Conservation (phyloP, 2,797 vertebrate genomes). For the Oreortyx pictus region DNA sequence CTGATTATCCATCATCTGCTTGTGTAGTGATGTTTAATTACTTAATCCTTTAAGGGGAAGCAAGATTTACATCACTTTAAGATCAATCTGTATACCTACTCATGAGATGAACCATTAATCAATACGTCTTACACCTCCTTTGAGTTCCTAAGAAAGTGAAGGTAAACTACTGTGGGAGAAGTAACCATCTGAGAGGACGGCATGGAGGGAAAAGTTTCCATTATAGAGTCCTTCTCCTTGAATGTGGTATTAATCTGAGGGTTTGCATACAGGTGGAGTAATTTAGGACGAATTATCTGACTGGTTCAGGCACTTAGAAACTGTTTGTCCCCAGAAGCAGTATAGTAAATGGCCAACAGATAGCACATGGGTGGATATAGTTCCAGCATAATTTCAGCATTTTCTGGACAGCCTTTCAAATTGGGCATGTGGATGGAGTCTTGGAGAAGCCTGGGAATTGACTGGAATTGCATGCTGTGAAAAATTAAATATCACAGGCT, state of each 20-base stretch:
- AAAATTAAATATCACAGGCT: neutral
- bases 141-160: neutral
- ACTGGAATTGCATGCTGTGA: neutral
- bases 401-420: neutral
- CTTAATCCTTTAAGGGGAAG: neutral
- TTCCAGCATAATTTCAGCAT: neutral
- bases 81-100: neutral
- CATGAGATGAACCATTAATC: neutral
- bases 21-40: neutral
- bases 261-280: neutral
- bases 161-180: neutral
- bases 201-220: neutral
- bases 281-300: neutral
- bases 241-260: neutral
- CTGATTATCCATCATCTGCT: neutral
- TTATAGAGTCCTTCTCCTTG: neutral
- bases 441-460: neutral
- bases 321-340: neutral
- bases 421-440: neutral
- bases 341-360: neutral
- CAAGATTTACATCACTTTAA: neutral
- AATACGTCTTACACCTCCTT: neutral
- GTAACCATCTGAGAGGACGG: neutral
- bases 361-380: neutral
- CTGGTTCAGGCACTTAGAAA: neutral